Conservation (phyloP, 2,113 vertebrate genomes). For the Isurus oxyrinchus region DNA sequence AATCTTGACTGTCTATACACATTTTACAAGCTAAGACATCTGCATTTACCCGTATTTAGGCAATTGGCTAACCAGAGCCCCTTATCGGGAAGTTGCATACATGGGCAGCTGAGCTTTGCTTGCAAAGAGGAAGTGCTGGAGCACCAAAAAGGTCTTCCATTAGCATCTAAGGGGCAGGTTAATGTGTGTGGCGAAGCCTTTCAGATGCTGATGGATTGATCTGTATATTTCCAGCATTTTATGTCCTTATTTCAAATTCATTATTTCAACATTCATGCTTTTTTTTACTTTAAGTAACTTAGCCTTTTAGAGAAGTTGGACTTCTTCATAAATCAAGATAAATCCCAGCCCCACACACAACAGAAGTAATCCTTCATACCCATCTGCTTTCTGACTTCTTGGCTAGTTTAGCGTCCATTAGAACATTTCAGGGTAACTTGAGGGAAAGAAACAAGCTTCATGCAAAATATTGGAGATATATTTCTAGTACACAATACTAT, state of each 20-base stretch:
- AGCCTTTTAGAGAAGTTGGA: not conserved
- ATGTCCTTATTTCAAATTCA: constrained; percentile 2
- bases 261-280: not conserved
- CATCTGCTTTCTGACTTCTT: not conserved
- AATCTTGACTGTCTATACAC: not conserved
- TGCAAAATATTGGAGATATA: not conserved
- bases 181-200: not conserved
- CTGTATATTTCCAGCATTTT: not conserved
- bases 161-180: not conserved
- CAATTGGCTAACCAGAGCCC: not conserved
- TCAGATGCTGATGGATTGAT: constrained; percentile 8
- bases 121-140: not conserved
- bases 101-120: not conserved
- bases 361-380: not conserved
- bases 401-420: not conserved
- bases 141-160: not conserved
- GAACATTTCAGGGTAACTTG: not conserved
- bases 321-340: not conserved
- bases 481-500: not conserved
- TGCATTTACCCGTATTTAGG: not conserved
- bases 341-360: not conserved
- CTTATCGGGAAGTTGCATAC: not conserved
- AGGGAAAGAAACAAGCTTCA: not conserved
- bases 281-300: not conserved
- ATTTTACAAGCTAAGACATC: not conserved